phyloP scores from a whole-genome alignment of 2,797 vertebrate species.

The Zalophus californianus region DNA sequence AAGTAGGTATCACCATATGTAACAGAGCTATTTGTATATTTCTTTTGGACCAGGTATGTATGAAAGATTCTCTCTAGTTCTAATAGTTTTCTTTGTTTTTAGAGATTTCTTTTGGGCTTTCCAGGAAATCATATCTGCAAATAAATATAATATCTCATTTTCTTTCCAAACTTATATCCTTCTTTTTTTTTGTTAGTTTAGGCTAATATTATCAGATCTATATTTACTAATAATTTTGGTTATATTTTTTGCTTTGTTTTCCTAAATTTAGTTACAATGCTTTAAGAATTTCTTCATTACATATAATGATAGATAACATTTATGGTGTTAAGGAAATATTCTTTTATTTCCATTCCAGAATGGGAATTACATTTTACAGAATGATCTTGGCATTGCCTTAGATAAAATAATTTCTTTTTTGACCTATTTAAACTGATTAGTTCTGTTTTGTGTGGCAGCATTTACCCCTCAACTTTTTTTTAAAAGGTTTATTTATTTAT shows the following conservation, averaged over 20 bases:
- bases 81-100: not conserved
- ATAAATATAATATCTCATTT: not conserved
- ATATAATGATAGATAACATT: not conserved
- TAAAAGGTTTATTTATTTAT: not conserved
- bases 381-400: constrained; percentile 32
- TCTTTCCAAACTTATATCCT: not conserved
- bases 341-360: not conserved
- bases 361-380: not conserved
- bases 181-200: not conserved
- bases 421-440: not conserved
- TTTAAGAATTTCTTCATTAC: not conserved
- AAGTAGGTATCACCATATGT: not conserved
- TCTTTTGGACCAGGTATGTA: not conserved
- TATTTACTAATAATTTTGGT: not conserved
- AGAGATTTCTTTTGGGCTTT: not conserved
- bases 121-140: not conserved
- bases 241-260: constrained; percentile 18
- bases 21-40: not conserved
- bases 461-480: not conserved
- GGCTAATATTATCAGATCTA: not conserved
- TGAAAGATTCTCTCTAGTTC: not conserved
- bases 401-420: not conserved
- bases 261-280: not conserved
- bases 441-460: not conserved
- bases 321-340: not conserved